These are phyloP conservation scores for Phenganax stokvisi DNA, from an alignment of 92 coral and sea anemone species.

Conservation along the genomic window DNA sequence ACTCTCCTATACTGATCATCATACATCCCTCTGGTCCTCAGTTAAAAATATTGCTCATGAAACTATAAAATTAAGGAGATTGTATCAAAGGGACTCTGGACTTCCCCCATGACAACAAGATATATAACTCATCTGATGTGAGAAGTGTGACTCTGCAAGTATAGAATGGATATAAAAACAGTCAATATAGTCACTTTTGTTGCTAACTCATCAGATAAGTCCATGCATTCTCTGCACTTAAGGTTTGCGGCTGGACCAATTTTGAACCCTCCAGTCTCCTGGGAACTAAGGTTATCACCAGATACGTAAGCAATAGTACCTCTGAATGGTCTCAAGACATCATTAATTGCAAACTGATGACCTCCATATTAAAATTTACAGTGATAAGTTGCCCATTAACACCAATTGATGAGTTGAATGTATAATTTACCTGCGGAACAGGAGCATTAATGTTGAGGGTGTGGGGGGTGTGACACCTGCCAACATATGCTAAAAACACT, in stretches of 20 bases:
- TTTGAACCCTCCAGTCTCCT: not conserved
- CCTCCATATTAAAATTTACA: not conserved
- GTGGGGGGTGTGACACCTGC: too few relatives aligned
- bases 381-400: too few relatives aligned
- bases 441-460: too few relatives aligned
- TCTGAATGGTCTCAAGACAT: not conserved
- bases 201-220: conserved; percentile 36
- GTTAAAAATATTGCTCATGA: conserved; percentile 15
- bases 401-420: too few relatives aligned
- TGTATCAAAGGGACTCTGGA: not conserved
- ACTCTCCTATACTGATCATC: conserved; percentile 38
- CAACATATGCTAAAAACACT: too few relatives aligned
- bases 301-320: not conserved
- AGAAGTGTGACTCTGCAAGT: too few relatives aligned
- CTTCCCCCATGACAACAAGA: too few relatives aligned
- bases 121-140: too few relatives aligned
- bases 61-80: conserved; percentile 1
- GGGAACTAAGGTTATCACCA: conserved; percentile 11
- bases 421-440: too few relatives aligned
- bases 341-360: not conserved
- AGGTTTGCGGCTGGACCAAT: conserved; percentile 37
- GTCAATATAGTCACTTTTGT: conserved; percentile 21
- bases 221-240: conserved; percentile 41
- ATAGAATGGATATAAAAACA: too few relatives aligned
- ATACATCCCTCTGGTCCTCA: conserved; percentile 32